These are phyloP conservation scores for Musca vetustissima DNA, from an alignment of 1,140 invertebrate species.

Conservation along the genomic window DNA sequence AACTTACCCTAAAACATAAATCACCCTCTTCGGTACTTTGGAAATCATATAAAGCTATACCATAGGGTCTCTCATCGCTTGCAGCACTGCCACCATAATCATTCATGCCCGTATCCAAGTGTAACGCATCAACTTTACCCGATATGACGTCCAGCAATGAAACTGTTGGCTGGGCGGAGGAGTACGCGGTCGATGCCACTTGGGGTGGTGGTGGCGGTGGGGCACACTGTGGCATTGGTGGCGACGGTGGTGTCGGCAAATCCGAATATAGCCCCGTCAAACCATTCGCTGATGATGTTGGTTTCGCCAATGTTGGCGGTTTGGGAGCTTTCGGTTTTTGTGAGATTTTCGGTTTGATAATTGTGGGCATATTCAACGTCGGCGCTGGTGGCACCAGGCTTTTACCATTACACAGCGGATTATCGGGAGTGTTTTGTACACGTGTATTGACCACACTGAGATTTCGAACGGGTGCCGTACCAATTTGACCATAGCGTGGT, in stretches of 20 bases:
- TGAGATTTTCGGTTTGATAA: slow-evolving; percentile 61
- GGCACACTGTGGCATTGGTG: slow-evolving; percentile 75
- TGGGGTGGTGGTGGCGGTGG: slow-evolving; percentile 68
- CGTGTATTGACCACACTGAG: slow-evolving; percentile 39
- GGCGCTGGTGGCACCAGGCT: slow-evolving; percentile 50
- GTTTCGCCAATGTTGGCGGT: slow-evolving; percentile 42
- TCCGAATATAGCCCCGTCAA: neutral
- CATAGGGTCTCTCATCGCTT: slow-evolving; percentile 61
- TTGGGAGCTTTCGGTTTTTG: slow-evolving; percentile 50
- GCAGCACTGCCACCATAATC: slow-evolving; percentile 36
- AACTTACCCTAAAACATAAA: slow-evolving; percentile 71
- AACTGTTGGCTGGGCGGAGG: slow-evolving; percentile 58
- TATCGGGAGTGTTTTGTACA: slow-evolving; percentile 50
- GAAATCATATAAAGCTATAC: slow-evolving; percentile 75
- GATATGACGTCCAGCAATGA: slow-evolving; percentile 51
- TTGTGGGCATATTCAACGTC: slow-evolving; percentile 64
- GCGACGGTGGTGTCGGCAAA: slow-evolving; percentile 59
- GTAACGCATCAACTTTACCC: slow-evolving; percentile 47
- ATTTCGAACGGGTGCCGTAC: slow-evolving; percentile 47
- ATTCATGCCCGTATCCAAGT: slow-evolving; percentile 20
- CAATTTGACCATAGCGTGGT: slow-evolving; percentile 30
- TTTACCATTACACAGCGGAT: slow-evolving; percentile 56
- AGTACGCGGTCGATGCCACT: slow-evolving; percentile 63
- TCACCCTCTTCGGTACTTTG: slow-evolving; percentile 69
- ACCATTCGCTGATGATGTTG: slow-evolving; percentile 27